phyloP scores from a whole-genome alignment of 2,113 vertebrate species.

The Miniopterus natalensis region DNA sequence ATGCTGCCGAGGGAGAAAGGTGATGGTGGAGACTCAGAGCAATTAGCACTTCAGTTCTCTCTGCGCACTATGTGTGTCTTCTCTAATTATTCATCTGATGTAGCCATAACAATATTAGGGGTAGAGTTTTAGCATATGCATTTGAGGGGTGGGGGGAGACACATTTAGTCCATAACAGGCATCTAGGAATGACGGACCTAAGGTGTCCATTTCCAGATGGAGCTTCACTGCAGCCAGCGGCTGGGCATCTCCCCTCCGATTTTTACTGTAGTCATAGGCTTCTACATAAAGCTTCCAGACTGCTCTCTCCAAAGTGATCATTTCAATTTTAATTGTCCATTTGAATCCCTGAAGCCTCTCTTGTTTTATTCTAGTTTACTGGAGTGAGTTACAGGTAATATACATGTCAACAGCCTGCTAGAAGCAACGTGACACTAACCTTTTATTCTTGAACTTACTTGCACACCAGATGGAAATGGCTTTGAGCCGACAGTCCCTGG shows the following conservation, averaged over 20 bases:
- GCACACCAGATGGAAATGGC: not conserved
- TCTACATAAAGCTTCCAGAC: not conserved
- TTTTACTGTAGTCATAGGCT: not conserved
- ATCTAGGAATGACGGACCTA: not conserved
- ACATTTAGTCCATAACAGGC: not conserved
- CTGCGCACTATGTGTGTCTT: not conserved
- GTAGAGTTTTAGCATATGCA: not conserved
- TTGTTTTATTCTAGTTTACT: conserved; percentile 57
- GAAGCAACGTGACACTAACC: conserved; percentile 53
- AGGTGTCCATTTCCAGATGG: not conserved
- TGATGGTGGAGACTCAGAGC: not conserved
- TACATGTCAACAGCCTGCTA: not conserved
- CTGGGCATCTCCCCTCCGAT: not conserved
- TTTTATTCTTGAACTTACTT: conserved; percentile 71
- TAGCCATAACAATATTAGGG: not conserved
- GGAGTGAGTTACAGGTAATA: not conserved
- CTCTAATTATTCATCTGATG: not conserved
- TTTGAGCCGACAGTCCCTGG: conserved; percentile 39
- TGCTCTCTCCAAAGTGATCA: not conserved
- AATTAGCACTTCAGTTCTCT: not conserved
- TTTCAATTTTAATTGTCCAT: not conserved
- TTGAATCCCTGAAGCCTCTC: not conserved
- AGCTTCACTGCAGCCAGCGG: not conserved
- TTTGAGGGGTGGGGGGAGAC: not conserved
- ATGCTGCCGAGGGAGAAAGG: not conserved